These are phyloP conservation scores for Ctenomys sociabilis DNA, from an alignment of 2,113 vertebrate genomes.

Conservation along the genomic window DNA sequence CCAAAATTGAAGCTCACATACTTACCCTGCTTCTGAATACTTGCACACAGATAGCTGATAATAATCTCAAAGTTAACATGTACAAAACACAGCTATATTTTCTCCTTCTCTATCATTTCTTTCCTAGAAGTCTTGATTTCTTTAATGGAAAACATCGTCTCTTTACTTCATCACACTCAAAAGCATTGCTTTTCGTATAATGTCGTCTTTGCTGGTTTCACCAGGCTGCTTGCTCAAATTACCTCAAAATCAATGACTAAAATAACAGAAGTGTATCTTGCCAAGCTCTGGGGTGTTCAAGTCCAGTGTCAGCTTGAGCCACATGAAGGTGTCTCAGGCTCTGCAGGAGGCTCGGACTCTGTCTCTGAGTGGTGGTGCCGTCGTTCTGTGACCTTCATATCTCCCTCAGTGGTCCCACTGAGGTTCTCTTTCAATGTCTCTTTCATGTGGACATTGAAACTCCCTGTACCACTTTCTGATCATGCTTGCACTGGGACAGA, in stretches of 20 bases:
- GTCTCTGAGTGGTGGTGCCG: neutral
- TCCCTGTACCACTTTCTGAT: neutral
- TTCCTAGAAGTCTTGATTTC: neutral
- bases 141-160: neutral
- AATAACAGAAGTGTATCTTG: neutral
- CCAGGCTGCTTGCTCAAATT: neutral
- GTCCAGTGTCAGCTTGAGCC: neutral
- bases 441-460: neutral
- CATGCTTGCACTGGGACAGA: neutral
- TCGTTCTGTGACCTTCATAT: rapidly evolving
- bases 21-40: neutral
- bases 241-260: neutral
- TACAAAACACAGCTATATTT: neutral
- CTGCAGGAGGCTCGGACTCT: neutral
- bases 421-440: no score
- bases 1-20: neutral
- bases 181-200: neutral
- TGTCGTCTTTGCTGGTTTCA: neutral
- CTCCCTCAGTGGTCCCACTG: neutral
- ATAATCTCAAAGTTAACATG: neutral
- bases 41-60: neutral
- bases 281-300: neutral
- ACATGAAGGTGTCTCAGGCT: neutral
- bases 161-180: neutral
- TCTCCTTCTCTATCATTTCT: neutral